Conservation (phyloP, 2,888 invertebrate genomes). For the Tinea trinotella region DNA sequence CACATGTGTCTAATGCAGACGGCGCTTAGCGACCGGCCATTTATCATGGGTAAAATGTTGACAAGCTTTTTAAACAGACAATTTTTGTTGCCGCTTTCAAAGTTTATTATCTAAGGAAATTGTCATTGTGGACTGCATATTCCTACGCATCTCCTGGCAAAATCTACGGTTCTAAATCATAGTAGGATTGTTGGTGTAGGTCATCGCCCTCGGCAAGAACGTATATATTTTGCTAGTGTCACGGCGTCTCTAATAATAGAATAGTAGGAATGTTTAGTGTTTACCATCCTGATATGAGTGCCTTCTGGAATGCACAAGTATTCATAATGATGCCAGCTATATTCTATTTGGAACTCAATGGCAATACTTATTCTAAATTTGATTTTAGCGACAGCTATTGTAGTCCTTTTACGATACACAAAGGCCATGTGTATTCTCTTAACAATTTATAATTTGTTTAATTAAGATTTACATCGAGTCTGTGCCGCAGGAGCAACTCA, state of each 20-base stretch:
- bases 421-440: neutral
- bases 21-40: conserved; percentile 41
- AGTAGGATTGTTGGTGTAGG: conserved; percentile 64
- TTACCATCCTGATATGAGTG: conserved; percentile 29
- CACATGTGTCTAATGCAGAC: conserved; percentile 42
- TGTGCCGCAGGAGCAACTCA: conserved; percentile 47
- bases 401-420: too few relatives aligned
- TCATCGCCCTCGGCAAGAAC: conserved; percentile 59
- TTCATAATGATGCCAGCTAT: conserved; percentile 8
- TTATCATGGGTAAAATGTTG: conserved; percentile 47
- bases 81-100: neutral
- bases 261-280: conserved; percentile 60
- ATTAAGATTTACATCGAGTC: conserved; percentile 44
- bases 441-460: conserved; percentile 39
- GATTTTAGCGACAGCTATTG: too few relatives aligned
- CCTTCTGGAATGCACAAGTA: conserved; percentile 9
- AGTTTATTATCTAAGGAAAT: neutral
- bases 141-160: conserved; percentile 59
- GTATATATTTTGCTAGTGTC: conserved; percentile 70
- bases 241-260: conserved; percentile 67
- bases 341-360: neutral
- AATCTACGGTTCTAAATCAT: conserved; percentile 61
- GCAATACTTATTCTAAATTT: neutral
- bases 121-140: conserved; percentile 25
- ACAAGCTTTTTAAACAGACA: conserved; percentile 25